Conservation (phyloP, 64 coral and sea anemone genomes). For the Stylophora pistillata region DNA sequence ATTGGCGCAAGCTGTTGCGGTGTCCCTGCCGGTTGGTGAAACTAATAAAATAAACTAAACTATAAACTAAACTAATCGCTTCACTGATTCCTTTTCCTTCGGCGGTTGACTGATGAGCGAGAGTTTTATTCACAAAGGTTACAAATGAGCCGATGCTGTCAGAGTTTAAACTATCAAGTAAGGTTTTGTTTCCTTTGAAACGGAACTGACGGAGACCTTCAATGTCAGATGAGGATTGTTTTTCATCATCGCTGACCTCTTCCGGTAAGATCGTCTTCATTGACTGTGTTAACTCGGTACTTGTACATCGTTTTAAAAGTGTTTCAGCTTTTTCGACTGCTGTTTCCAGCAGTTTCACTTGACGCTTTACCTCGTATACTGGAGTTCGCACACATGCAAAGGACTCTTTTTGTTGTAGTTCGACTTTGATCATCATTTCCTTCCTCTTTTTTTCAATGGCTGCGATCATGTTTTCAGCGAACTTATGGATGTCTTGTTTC, state of each 20-base stretch:
- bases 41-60: no score
- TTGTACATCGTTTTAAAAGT: neutral
- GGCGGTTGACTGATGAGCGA: neutral
- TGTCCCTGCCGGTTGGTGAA: no score
- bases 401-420: neutral
- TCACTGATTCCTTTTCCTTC: neutral
- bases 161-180: no score
- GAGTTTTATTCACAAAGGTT: neutral
- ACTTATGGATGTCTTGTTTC: neutral
- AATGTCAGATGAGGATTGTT: neutral
- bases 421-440: neutral
- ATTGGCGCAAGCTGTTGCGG: no score
- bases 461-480: neutral
- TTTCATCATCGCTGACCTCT: neutral
- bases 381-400: neutral
- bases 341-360: neutral
- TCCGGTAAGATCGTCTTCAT: neutral
- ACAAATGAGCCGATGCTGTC: neutral
- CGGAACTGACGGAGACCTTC: neutral
- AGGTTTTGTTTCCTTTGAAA: neutral
- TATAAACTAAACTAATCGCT: no score
- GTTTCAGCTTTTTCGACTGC: neutral
- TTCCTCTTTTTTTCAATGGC: neutral
- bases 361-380: neutral
- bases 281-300: neutral